phyloP scores from a whole-genome alignment of 2,888 invertebrate species.

The Machimus atricapillus region DNA sequence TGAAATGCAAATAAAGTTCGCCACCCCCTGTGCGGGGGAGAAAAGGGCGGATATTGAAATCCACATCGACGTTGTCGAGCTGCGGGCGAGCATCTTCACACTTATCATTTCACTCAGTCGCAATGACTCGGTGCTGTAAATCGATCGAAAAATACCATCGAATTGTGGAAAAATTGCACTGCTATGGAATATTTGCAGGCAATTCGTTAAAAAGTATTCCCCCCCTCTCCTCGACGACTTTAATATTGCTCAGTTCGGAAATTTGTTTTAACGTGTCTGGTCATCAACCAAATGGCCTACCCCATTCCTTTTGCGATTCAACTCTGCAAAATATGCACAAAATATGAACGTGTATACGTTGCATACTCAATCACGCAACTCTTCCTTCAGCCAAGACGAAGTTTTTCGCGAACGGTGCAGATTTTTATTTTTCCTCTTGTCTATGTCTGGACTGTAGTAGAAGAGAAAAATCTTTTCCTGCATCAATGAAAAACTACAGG shows the following conservation, averaged over 20 bases:
- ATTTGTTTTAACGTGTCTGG: neutral
- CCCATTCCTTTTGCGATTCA: neutral
- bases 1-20: conserved; percentile 13
- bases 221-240: neutral
- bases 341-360: neutral
- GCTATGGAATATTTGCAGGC: neutral
- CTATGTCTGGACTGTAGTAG: too few relatives aligned
- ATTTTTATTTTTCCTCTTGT: neutral
- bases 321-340: neutral
- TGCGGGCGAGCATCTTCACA: neutral
- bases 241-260: neutral
- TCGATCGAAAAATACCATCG: neutral
- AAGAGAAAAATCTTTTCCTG: too few relatives aligned
- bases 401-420: neutral
- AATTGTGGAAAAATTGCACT: neutral
- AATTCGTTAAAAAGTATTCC: neutral
- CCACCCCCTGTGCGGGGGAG: neutral
- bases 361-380: neutral
- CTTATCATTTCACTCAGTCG: neutral
- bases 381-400: neutral
- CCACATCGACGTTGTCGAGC: neutral
- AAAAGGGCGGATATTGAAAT: neutral
- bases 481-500: too few relatives aligned
- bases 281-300: neutral
- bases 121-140: neutral